Conservation (phyloP, 2,113 vertebrate species). For the Panurus biarmicus region DNA sequence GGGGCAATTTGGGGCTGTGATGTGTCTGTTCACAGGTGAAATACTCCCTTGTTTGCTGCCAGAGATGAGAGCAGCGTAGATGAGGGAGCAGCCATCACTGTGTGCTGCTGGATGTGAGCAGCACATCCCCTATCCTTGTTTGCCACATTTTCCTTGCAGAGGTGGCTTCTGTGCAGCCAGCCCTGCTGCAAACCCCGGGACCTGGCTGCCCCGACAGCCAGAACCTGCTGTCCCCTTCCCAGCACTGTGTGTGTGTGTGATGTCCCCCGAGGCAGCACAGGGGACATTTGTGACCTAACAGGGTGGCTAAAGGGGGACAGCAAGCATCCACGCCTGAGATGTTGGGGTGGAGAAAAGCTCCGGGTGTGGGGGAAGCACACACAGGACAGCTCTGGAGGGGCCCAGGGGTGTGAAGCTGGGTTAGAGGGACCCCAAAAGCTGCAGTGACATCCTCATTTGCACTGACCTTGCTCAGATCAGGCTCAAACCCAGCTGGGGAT, state of each 20-base stretch:
- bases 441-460: rapidly evolving
- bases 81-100: rapidly evolving
- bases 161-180: background rate
- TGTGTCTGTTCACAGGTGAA: background rate
- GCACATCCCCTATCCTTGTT: background rate
- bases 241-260: no score
- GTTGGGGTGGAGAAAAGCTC: background rate
- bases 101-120: rapidly evolving
- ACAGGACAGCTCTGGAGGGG: background rate
- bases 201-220: rapidly evolving
- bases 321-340: rapidly evolving
- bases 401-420: background rate
- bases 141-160: background rate
- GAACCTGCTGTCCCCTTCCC: background rate
- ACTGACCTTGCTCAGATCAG: background rate
- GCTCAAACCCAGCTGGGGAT: background rate
- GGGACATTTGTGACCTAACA: rapidly evolving
- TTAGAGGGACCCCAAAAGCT: background rate
- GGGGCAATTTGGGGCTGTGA: background rate
- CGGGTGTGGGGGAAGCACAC: no score
- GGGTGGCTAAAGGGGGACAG: background rate
- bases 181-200: background rate
- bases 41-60: rapidly evolving
- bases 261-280: background rate
- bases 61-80: rapidly evolving